Base-by-base conservation (phyloP, 2,113 vertebrate genomes). In the Toxostoma redivivum region DNA sequence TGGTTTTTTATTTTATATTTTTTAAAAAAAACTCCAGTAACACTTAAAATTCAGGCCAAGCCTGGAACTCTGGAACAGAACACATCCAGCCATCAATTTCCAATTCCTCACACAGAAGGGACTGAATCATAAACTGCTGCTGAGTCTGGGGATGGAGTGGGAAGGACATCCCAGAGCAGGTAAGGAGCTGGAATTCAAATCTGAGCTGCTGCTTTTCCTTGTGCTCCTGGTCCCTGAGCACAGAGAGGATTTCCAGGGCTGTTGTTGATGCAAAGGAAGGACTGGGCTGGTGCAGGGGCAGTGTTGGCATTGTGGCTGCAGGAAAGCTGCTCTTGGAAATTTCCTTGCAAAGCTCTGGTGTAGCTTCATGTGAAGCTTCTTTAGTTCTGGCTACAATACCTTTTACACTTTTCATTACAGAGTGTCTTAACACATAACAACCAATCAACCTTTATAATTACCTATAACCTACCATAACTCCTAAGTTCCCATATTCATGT, bases 241-340 rank as follows among this genome's bases (percentile, higher is more conserved):
- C 5, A 8, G 70, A 4, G 28, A 10, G 66, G 10, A 22, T 44
- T 13, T 45, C 76, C 35, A 28, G 30, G 35, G 48, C 18, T 70
- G 38, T 3, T 28, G 33, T 24, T 82, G 47, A 0, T 31, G 2
- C 7, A 45, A 50, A 42, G 40, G 60, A 42, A 33, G 35, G 42
- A 15, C 40, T 80, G 45, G 22, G 11, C 33, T 45, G 62, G 16
- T 12, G 15, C 72, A 37, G 31, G 11, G n/a, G 13, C 9, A 23
- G 38, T 6, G 7, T 0, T 16, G 61, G 13, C 2, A 5, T 6
- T 31, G 30, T 24, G n/a, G 9, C 19, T 2, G 31, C 50, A 45
- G 40, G 5, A 28, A 22, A 40, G 17, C 23, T 17, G 10, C 15
- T 0, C 44, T 23, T 5, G 15, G n/a, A 3, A 25, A 4, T 10